Base-by-base conservation (phyloP, 2,888 invertebrate genomes). In the Drosophila falleni region DNA sequence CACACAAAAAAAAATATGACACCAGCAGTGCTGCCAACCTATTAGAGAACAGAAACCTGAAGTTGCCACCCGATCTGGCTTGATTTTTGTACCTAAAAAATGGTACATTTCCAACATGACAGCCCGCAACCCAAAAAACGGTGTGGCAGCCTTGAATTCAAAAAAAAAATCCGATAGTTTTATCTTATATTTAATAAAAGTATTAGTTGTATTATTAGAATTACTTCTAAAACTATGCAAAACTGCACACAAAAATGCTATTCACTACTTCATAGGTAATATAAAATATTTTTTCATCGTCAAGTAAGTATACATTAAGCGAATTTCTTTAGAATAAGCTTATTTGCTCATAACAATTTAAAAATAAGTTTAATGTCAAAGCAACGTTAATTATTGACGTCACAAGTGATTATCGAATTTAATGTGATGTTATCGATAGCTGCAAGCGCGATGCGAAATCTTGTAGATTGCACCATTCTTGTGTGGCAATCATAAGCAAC, bases 401-500 rank as follows among this genome's bases (percentile, higher is more conserved):
- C 16, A 41, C 41, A 16, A 5, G 10, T 2, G 19, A 11, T 19
- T 42, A 23, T 44, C 23, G 44, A 23, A 41, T 11, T 41, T 16
- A 9, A 8, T 13, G 1, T 13, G 15, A 10, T 49, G 0, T 3
- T 16, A 44, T 23, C 26, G 55, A 66, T 56, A 44, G 5, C n/a
- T 5, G 23, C 4, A 9, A 16, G 1, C 9, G 13, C 23, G 55
- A 11, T 29, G 42, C 23, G 19, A 15, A 47, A 39, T 26, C 19
- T 61, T 41, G 8, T 10, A 23, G 11, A 11, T 8, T 10, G 11
- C 2, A 15, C 2, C 11, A 10, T 5, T 5, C 49, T 35, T 44
- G 54, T 19, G 33, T 26, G 70, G 77, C 74, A 74, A 56, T 39
- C 53, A 16, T 66, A 66, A 1, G 33, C 11, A 42, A n/a, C 11